phyloP scores from a whole-genome alignment of 1,140 invertebrate genomes.

The Nomia melanderi region DNA sequence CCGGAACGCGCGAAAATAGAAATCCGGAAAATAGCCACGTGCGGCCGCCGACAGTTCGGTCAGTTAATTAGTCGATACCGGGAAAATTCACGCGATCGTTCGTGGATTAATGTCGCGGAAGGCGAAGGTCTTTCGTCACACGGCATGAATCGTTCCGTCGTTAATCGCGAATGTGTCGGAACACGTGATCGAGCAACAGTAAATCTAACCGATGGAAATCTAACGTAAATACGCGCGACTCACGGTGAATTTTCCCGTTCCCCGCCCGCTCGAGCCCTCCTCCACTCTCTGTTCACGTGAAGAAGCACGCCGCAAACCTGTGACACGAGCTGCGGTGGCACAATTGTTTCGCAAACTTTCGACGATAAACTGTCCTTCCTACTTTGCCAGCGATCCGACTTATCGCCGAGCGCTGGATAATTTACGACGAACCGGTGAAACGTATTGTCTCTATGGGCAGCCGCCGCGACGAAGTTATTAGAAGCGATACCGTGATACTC shows the following conservation, averaged over 20 bases:
- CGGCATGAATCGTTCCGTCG: conserved; percentile 16
- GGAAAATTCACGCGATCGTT: conserved; percentile 6
- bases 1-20: too few relatives aligned
- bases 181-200: not conserved
- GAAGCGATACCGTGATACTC: not conserved
- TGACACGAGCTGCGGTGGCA: not conserved
- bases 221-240: conserved; percentile 7
- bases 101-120: not conserved
- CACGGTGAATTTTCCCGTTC: not conserved
- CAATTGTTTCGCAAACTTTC: conserved; percentile 21
- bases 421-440: not conserved
- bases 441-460: not conserved
- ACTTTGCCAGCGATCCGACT: not conserved
- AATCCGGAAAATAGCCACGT: too few relatives aligned
- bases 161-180: not conserved
- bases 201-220: conserved; percentile 22
- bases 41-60: too few relatives aligned
- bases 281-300: conserved; percentile 22
- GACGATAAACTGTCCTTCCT: conserved; percentile 11
- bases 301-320: not conserved
- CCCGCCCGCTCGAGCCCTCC: too few relatives aligned
- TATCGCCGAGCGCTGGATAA: not conserved
- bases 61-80: conserved; percentile 3
- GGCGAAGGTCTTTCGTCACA: conserved; percentile 36
- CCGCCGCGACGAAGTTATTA: not conserved